Percentiles rank a stretch among this genome's conserved stretches.
These are phyloP conservation scores for Lordiphosa andalusiaca DNA, from an alignment of 2,888 invertebrate species.

Conservation along the genomic window DNA sequence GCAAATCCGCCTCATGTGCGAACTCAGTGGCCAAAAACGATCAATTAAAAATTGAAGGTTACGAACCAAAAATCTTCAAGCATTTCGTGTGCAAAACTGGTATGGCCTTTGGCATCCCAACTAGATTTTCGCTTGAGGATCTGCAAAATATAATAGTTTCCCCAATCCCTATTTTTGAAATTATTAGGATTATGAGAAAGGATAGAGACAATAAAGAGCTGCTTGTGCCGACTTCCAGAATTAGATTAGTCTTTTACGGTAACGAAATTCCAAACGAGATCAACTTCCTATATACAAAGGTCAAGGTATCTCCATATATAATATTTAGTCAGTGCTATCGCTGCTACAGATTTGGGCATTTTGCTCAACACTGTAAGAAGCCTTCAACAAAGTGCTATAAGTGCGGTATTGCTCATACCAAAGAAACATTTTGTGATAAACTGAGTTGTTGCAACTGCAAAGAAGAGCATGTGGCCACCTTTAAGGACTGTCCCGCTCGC, in stretches of 20 bases:
- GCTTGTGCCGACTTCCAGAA: not conserved
- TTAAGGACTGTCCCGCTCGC: not conserved
- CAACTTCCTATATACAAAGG: not conserved
- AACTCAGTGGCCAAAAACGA: too few relatives aligned
- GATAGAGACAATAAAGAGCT: not conserved
- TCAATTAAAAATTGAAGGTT: too few relatives aligned
- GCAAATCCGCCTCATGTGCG: too few relatives aligned
- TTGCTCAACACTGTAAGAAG: not conserved
- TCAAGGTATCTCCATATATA: not conserved
- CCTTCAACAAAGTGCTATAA: not conserved
- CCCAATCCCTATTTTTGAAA: too few relatives aligned
- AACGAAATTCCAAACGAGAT: not conserved
- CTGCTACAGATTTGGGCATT: conserved; percentile 1
- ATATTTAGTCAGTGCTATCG: conserved; percentile 1
- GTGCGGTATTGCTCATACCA: not conserved
- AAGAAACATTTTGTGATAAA: not conserved
- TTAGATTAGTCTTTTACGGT: not conserved
- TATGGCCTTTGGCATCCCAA: too few relatives aligned
- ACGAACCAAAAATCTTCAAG: too few relatives aligned
- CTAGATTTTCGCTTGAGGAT: not conserved
- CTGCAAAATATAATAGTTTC: too few relatives aligned
- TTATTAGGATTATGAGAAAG: not conserved
- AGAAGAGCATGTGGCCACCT: not conserved
- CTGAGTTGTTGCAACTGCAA: not conserved
- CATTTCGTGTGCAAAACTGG: too few relatives aligned